A percentile compares a stretch with the other conserved stretches of the same genome.
phyloP scores from a whole-genome alignment of 2,888 invertebrate genomes.

The Taenaris catops region DNA sequence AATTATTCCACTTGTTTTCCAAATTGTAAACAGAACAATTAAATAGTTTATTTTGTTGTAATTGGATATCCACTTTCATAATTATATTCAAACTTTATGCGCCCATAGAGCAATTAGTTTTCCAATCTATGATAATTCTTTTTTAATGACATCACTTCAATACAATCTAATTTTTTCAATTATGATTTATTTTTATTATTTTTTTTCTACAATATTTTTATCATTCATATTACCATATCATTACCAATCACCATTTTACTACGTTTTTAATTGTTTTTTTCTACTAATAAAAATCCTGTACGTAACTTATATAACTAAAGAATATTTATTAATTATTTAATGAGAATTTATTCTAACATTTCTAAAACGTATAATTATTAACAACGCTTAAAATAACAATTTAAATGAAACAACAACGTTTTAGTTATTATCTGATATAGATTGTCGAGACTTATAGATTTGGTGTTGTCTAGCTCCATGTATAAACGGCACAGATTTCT shows the following conservation, averaged over 20 bases:
- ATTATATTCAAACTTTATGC: slow-evolving; percentile 7
- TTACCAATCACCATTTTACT: slow-evolving; percentile 29
- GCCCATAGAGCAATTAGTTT: slow-evolving; percentile 10
- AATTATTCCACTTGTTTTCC: slow-evolving; percentile 20
- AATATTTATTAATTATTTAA: slow-evolving; percentile 21
- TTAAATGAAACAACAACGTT: too few relatives aligned
- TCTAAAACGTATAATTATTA: slow-evolving; percentile 36
- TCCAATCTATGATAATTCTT: slow-evolving; percentile 21
- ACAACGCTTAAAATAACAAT: slow-evolving; percentile 53
- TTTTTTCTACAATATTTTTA: slow-evolving; percentile 30
- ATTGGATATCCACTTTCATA: slow-evolving; percentile 39
- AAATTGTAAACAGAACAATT: too few relatives aligned
- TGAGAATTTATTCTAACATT: slow-evolving; percentile 10
- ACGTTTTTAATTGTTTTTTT: slow-evolving; percentile 14
- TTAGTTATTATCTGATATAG: slow-evolving; percentile 23
- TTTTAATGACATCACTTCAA: slow-evolving; percentile 63
- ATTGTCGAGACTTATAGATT: slow-evolving; percentile 32
- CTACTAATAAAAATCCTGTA: slow-evolving; percentile 11
- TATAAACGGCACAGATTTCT: slow-evolving; percentile 33
- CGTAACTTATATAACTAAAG: slow-evolving; percentile 9
- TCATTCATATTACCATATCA: slow-evolving; percentile 38
- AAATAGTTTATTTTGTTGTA: too few relatives aligned
- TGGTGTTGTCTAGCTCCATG: slow-evolving; percentile 29
- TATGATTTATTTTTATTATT: slow-evolving; percentile 28
- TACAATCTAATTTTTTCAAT: slow-evolving; percentile 30